Conservation (phyloP, 2,113 vertebrate species). For the Rattus norvegicus region DNA sequence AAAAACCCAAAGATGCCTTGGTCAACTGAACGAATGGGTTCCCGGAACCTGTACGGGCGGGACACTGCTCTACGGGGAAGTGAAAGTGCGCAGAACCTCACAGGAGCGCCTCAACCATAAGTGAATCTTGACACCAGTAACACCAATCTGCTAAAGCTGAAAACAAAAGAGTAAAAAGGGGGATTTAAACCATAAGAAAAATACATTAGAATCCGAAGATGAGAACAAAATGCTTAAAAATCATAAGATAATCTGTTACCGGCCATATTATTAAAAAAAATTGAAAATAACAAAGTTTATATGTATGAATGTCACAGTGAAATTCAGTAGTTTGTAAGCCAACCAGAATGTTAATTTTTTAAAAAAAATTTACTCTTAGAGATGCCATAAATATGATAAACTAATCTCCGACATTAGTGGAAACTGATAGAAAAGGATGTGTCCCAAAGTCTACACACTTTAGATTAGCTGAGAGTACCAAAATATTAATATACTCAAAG, state of each 20-base stretch:
- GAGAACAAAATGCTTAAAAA: too few species aligned
- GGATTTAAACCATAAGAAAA: background rate
- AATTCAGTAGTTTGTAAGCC: background rate
- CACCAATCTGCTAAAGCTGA: background rate
- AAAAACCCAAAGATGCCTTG: background rate
- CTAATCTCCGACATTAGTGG: background rate
- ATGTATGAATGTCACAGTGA: background rate
- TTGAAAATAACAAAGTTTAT: background rate
- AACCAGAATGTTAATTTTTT: too few species aligned
- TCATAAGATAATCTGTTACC: background rate
- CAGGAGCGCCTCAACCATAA: background rate
- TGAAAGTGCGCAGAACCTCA: background rate
- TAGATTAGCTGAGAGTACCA: background rate
- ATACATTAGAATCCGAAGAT: background rate
- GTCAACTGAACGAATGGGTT: background rate
- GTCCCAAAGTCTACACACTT: background rate
- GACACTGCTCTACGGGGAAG: background rate
- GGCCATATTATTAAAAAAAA: background rate
- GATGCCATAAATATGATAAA: background rate
- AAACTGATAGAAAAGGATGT: conserved; percentile 35
- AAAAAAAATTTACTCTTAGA: background rate
- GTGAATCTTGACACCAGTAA: background rate
- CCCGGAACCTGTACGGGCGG: background rate
- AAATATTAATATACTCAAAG: background rate
- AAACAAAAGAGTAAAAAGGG: background rate